Evolutionary conservation across 2,888 invertebrate species (phyloP), one percentile per base, ranked within the genome.

Genomic region (Piscicola geometra): DNA sequence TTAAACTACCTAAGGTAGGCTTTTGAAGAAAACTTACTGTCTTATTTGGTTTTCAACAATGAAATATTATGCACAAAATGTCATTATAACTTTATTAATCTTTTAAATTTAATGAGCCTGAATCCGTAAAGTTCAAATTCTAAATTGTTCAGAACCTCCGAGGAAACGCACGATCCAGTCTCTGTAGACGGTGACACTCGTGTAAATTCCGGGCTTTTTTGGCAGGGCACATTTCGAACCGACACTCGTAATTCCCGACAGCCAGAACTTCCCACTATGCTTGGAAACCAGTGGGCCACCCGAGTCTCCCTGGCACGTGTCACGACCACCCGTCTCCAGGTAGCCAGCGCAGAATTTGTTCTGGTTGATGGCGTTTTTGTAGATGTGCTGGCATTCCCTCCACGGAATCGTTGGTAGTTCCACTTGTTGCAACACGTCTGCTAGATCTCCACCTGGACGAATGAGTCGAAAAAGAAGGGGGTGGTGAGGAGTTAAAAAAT

Each of bases 231-330:
- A 76, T 36, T 64, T 52, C 2, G 71, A 71, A 0, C 76, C 76
- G 21, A 71, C 71, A 41, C 76, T 76, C 50, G 76, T 71, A 9
- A 76, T 50, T 15, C 76, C 76, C 0, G 69, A 50, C 33, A 75
- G 36, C 30, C 33, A 69, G 50, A 33, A 75, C n/a, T 41, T 75
- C 1, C 33, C 36, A 1, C n/a, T n/a, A 18, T 21, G 36, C n/a
- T 52, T 35, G 0, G 41, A 56, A 66, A 91, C 90, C 33, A 92
- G 86, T 5, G 93, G 92, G n/a, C 93, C 92, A 32, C 93, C 93
- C 50, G 91, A 91, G 83, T 93, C 93, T 0, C 93, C 93, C 82
- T 92, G 90, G 81, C 93, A 93, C 18, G 92, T 89, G 83, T 93
- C 93, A 0, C 90, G 87, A 36, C 91, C 91, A 76, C 91, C 92